Conservation (phyloP, 2,113 vertebrate species). For the Geococcyx californianus region DNA sequence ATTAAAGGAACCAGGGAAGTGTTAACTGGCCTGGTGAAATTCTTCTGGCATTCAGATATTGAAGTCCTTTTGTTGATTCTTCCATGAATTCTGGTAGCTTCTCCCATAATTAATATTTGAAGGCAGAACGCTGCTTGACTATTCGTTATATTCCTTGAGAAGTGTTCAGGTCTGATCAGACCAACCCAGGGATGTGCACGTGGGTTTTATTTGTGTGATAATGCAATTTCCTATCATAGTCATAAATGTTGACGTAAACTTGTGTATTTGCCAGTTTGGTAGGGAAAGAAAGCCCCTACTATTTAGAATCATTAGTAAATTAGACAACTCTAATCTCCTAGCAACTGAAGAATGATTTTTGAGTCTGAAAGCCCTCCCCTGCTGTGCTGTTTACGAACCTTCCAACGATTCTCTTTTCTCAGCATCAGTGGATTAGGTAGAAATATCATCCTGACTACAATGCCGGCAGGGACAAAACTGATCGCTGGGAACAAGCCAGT, state of each 20-base stretch:
- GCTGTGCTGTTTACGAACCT: not conserved
- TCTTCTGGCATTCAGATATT: not conserved
- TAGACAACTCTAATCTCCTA: not conserved
- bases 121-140: not conserved
- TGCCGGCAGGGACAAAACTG: constrained; percentile 95
- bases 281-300: rapidly evolving
- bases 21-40: not conserved
- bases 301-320: not conserved
- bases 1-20: not conserved
- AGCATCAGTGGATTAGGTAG: constrained; percentile 92
- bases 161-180: not conserved
- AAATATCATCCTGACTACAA: constrained; percentile 97
- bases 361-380: not conserved
- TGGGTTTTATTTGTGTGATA: not conserved
- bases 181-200: not conserved
- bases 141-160: not conserved
- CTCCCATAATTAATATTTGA: not conserved
- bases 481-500: constrained; percentile 97
- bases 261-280: not conserved
- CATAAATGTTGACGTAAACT: not conserved
- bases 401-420: not conserved
- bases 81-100: not conserved
- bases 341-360: not conserved
- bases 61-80: not conserved
- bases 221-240: not conserved